Evolutionary conservation across 2,113 vertebrate genomes (phyloP).

Genomic region (Campylomormyrus numenius): DNA sequence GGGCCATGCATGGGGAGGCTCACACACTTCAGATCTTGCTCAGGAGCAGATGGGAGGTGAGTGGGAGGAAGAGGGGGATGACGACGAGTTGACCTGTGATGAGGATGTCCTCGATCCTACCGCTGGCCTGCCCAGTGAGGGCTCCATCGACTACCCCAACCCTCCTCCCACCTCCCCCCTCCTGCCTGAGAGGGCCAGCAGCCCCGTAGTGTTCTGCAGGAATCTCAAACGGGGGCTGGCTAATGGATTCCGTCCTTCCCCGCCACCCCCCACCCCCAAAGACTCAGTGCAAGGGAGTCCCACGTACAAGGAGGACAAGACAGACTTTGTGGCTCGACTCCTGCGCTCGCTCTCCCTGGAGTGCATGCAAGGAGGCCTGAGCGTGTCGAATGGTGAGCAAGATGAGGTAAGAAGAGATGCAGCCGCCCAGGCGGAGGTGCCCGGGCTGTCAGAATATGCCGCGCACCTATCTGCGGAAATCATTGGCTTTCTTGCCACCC

Average conservation of each 20-base stretch:
- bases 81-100: not conserved
- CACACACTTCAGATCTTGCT: not conserved
- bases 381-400: not conserved
- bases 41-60: not conserved
- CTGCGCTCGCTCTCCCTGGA: conserved; percentile 52
- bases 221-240: conserved; percentile 62
- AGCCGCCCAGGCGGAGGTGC: not conserved
- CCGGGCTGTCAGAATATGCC: conserved; percentile 38
- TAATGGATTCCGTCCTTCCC: conserved; percentile 59
- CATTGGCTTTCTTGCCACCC: conserved; percentile 26
- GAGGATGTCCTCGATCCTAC: conserved; percentile 26
- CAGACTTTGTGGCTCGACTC: conserved; percentile 49
- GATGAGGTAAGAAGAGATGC: not conserved
- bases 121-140: conserved; percentile 36
- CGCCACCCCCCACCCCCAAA: conserved; percentile 62
- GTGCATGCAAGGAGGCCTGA: conserved; percentile 14
- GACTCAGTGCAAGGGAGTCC: conserved; percentile 29
- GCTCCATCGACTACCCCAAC: conserved; percentile 65
- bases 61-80: not conserved
- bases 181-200: conserved; percentile 49
- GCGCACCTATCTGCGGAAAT: conserved; percentile 44
- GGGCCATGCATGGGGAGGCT: conserved; percentile 18
- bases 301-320: conserved; percentile 3
- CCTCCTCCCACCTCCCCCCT: conserved; percentile 62
- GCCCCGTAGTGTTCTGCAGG: conserved; percentile 54